Conservation (phyloP, 2,888 invertebrate genomes). For the Anthrax anthrax region DNA sequence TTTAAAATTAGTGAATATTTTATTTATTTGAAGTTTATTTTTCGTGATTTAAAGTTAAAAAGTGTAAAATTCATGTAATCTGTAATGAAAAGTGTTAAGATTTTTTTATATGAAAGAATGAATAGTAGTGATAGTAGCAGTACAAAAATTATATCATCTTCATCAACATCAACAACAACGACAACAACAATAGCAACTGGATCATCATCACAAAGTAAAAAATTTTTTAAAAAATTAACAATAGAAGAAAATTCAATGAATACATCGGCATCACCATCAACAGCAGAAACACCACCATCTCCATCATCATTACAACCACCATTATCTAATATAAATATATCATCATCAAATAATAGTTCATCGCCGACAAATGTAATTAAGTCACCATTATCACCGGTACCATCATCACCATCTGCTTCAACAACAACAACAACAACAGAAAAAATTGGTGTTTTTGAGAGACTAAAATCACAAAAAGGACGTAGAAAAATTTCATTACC, state of each 20-base stretch:
- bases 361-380: background rate
- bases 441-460: slow-evolving; percentile 7
- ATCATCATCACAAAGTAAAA: background rate
- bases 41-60: too few species aligned
- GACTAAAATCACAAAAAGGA: slow-evolving; percentile 47
- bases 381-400: slow-evolving; percentile 8
- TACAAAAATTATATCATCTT: slow-evolving; percentile 2
- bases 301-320: background rate
- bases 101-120: slow-evolving; percentile 31
- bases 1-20: too few species aligned
- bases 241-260: background rate
- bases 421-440: slow-evolving; percentile 11
- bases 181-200: background rate
- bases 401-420: slow-evolving; percentile 11
- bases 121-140: slow-evolving; percentile 21
- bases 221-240: background rate
- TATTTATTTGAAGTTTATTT: too few species aligned
- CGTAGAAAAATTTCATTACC: slow-evolving; percentile 78
- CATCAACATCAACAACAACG: background rate
- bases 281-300: background rate
- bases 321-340: background rate
- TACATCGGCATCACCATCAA: background rate
- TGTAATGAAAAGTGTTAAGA: slow-evolving; percentile 33
- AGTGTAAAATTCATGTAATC: too few species aligned
- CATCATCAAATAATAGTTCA: background rate